phyloP scores from a whole-genome alignment of 2,113 vertebrate species.

The Rhombomys opimus region DNA sequence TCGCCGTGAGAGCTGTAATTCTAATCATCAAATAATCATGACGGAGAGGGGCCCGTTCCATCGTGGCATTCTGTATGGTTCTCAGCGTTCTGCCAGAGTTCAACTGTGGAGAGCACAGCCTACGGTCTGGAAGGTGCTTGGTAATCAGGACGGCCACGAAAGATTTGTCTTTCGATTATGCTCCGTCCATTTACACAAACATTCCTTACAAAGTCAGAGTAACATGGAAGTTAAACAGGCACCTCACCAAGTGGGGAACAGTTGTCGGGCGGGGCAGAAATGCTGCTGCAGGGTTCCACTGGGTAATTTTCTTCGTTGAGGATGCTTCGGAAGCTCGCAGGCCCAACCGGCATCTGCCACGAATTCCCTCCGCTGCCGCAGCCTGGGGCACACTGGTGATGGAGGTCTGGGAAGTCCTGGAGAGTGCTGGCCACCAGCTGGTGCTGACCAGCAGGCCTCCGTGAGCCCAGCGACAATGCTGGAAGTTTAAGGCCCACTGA shows the following conservation, averaged over 20 bases:
- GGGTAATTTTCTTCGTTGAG: background rate
- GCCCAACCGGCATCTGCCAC: background rate
- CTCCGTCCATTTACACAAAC: background rate
- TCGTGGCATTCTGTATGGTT: constrained; percentile 1
- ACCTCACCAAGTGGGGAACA: background rate
- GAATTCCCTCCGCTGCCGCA: background rate
- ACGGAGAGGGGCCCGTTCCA: constrained; percentile 58
- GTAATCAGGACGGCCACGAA: background rate
- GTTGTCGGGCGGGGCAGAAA: background rate
- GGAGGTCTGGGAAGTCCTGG: background rate
- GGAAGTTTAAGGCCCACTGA: background rate
- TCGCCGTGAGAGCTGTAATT: constrained; percentile 63
- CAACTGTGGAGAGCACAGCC: background rate
- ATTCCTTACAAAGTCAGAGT: background rate
- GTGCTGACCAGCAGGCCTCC: background rate
- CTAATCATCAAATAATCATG: constrained; percentile 77
- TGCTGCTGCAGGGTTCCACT: background rate
- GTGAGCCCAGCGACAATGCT: background rate
- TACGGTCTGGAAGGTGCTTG: background rate
- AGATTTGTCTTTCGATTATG: background rate
- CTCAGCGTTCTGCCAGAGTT: constrained; percentile 53
- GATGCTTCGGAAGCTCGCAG: background rate
- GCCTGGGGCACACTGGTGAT: no score
- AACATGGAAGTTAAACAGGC: background rate
- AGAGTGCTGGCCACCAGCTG: background rate